Evolutionary conservation across 2,888 invertebrate genomes (phyloP), one percentile per base, ranked within the genome.

Genomic region (Parapristionchus giblindavisi): DNA sequence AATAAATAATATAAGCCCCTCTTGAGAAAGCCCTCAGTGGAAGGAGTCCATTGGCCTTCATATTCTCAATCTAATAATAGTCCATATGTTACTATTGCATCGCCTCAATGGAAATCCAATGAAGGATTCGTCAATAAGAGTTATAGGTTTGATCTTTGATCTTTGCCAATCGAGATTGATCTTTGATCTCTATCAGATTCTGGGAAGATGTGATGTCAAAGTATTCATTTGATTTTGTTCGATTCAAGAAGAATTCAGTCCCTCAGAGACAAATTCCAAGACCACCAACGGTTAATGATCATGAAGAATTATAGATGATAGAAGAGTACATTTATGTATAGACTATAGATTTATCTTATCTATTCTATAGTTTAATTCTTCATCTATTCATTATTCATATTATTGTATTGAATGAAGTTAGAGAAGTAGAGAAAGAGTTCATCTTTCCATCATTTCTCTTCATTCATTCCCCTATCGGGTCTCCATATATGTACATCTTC

Each of bases 31-130:
- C 68, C 68, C 3, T 52, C 68, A 3, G 52, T 68, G 14, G 52
- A 68, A 34, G 68, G 68, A 34, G 52, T 68, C 1, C 24, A 52
- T 14, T 68, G 68, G 68, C 68, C 68, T 5, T 52, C 48, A 1
- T 68, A 68, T 36, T n/a, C 52, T n/a, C n/a, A 48, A 1, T 68
- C 68, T 2, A n/a, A 48, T 17, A 52, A 48, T n/a, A 11, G 38
- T 40, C 70, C 70, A 29, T 71, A 29, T n/a, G 56, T 71, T 24
- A 24, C 14, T 0, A 71, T 71, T 32, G 14, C 40, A 4, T 56
- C 56, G 1, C 56, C 70, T 3, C 27, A 71, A 14, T 71, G 70
- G 70, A 71, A 71, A 8, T 21, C 17, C 4, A 27, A 54, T 2
- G 70, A 71, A 21, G 56, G 56, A 38, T 71, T 71, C 70, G 36